Evolutionary conservation across 2,888 invertebrate species (phyloP), one percentile per base, ranked within the genome.

Genomic region (Drosophila robusta): DNA sequence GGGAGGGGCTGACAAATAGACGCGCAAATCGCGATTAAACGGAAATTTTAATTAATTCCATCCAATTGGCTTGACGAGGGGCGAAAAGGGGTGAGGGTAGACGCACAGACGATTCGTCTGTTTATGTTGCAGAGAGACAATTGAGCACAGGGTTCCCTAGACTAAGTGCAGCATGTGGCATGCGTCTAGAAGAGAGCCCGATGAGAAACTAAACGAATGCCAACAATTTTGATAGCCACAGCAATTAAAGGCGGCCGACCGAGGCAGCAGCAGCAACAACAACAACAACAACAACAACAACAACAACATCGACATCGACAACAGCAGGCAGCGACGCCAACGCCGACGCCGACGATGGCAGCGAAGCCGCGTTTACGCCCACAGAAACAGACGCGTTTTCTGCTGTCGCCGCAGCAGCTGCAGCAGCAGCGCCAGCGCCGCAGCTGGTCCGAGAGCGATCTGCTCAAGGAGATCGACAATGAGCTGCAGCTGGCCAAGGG

Each of bases 401-500:
- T 90, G 70, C 86, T 91, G 52, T 83, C 85, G 84, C 73, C 89
- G 77, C 87, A 90, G 90, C 78, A 90, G 83, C 85, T 90, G 88
- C 65, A 91, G 81, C 77, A 86, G 79, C 80, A 84, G 54, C 70
- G 78, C 29, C 80, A 91, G 70, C 91, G 92, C 34, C 91, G 91
- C 77, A 92, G 92, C 78, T 92, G 92, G 91, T 92, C 92, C 22
- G 92, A 92, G 74, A 92, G 90, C 75, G 92, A 92, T 90, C 93
- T 95, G 75, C 93, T 95, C 91, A 93, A 93, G 91, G 95, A 95
- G 93, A 95, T 95, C 91, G 95, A 95, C 92, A 93, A 93, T 74
- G 93, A 93, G 68, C 84, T 92, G 75, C 89, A 90, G 81, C 88
- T 94, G 89, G 93, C 94, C 83, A 94, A 93, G 90, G 95, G 95